phyloP scores from a whole-genome alignment of 2,888 invertebrate species.

The Epinotia demarniana region DNA sequence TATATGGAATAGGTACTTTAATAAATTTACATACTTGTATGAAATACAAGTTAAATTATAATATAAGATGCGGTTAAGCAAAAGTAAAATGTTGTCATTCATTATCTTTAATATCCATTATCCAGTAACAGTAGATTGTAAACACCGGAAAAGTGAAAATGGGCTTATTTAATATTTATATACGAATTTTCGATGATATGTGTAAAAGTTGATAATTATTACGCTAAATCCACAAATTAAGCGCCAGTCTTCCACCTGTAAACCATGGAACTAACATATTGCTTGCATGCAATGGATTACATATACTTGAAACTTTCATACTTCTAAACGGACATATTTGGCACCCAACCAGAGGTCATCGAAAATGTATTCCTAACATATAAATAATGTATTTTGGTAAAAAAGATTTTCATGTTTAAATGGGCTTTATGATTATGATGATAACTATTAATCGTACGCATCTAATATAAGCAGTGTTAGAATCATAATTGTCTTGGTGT shows the following conservation, averaged over 20 bases:
- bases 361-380: slow-evolving; percentile 60
- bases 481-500: slow-evolving; percentile 64
- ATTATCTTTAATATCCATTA: slow-evolving; percentile 19
- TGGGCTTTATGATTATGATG: slow-evolving; percentile 65
- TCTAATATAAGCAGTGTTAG: slow-evolving; percentile 58
- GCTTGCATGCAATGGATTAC: background rate
- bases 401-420: slow-evolving; percentile 65
- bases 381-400: slow-evolving; percentile 68
- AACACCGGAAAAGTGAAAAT: slow-evolving; percentile 21
- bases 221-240: background rate
- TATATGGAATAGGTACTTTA: slow-evolving; percentile 56
- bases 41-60: slow-evolving; percentile 39
- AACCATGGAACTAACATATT: slow-evolving; percentile 9
- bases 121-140: slow-evolving; percentile 20
- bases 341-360: slow-evolving; percentile 55
- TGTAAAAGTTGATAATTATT: background rate
- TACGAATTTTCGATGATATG: slow-evolving; percentile 20
- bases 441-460: slow-evolving; percentile 63
- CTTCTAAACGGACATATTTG: slow-evolving; percentile 47
- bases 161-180: slow-evolving; percentile 16
- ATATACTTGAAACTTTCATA: slow-evolving; percentile 27
- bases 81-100: slow-evolving; percentile 23
- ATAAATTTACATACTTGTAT: slow-evolving; percentile 45
- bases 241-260: slow-evolving; percentile 16
- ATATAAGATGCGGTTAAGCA: slow-evolving; percentile 33